Evolutionary conservation across 2,888 invertebrate genomes (phyloP).

Genomic region (Limnephilus lunatus): DNA sequence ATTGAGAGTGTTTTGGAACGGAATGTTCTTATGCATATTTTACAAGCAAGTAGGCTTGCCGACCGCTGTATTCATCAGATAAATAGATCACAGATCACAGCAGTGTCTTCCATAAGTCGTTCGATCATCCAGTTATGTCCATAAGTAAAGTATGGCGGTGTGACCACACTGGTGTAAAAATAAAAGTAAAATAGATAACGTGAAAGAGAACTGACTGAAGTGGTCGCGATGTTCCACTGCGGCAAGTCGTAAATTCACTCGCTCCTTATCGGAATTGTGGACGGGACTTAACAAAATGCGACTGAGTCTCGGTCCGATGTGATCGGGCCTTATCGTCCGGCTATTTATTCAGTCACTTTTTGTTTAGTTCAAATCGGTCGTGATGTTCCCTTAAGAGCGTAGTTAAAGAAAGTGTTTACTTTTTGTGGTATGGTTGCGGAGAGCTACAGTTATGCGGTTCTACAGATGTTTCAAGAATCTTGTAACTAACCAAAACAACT

Average conservation of each 20-base stretch:
- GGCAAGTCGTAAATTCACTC: conserved; percentile 14
- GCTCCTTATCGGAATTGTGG: conserved; percentile 11
- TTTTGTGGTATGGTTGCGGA: too few relatives aligned
- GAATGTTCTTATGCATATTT: too few relatives aligned
- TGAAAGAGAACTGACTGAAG: background rate
- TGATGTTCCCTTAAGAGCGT: conserved; percentile 4
- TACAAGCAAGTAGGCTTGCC: too few relatives aligned
- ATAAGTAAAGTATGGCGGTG: conserved; percentile 32
- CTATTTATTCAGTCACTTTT: too few relatives aligned
- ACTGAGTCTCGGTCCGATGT: too few relatives aligned
- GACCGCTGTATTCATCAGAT: too few relatives aligned
- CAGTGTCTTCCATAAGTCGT: conserved; percentile 41
- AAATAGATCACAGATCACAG: background rate
- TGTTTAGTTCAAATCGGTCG: background rate
- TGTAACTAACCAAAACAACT: too few relatives aligned
- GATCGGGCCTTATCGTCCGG: too few relatives aligned
- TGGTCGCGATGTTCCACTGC: conserved; percentile 5
- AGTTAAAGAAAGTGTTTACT: too few relatives aligned
- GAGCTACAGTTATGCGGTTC: too few relatives aligned
- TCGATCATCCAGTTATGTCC: conserved; percentile 44
- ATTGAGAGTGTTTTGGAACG: too few relatives aligned
- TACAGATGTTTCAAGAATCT: too few relatives aligned
- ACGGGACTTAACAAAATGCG: background rate
- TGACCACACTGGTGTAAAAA: conserved; percentile 31
- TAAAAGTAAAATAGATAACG: conserved; percentile 14